A percentile compares a stretch with the other conserved stretches of the same genome.
Conservation (phyloP, 2,113 vertebrate species). For the Oceanodroma tethys region DNA sequence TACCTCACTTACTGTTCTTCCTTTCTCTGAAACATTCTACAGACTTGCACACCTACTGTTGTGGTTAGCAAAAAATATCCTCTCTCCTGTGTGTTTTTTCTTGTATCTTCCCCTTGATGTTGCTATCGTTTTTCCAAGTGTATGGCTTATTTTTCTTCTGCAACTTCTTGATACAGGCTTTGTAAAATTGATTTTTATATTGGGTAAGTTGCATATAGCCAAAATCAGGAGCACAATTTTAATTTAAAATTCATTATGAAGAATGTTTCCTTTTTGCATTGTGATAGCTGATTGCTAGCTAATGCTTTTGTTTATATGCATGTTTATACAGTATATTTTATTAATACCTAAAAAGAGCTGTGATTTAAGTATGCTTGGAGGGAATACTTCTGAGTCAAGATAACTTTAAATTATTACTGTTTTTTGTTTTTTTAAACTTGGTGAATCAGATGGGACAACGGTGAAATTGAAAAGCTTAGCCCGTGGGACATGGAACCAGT, state of each 20-base stretch:
- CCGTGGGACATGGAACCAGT: conserved; percentile 97
- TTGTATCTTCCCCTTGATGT: not conserved
- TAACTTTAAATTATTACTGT: not conserved
- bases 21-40: not conserved
- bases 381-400: not conserved
- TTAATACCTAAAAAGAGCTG: not conserved
- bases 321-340: not conserved
- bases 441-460: conserved; percentile 91
- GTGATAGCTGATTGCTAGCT: not conserved
- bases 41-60: not conserved
- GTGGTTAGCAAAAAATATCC: not conserved
- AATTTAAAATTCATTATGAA: not conserved
- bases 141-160: not conserved
- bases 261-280: not conserved
- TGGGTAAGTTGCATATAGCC: not conserved
- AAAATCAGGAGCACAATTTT: not conserved
- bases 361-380: not conserved
- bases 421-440: not conserved
- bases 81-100: not conserved
- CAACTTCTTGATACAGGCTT: not conserved
- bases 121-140: not conserved
- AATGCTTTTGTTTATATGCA: not conserved
- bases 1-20: not conserved
- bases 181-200: not conserved
- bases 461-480: conserved; percentile 92